Evolutionary conservation across 1,140 invertebrate genomes (phyloP).

Genomic region (Bombyx mandarina): DNA sequence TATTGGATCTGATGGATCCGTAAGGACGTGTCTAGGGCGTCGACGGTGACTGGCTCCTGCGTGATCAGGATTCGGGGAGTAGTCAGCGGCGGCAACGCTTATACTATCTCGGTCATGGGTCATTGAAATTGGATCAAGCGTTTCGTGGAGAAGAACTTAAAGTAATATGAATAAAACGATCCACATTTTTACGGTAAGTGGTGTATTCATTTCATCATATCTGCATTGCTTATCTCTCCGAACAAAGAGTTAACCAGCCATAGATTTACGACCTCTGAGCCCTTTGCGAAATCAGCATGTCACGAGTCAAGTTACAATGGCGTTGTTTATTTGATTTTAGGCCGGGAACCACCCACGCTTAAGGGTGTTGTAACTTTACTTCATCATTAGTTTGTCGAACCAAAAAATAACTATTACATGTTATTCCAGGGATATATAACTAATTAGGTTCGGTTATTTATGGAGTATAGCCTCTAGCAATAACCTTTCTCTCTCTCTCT

Average conservation of each 20-base stretch:
- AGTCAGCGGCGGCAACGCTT: too few relatives aligned
- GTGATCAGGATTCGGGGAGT: too few relatives aligned
- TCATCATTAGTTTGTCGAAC: slow-evolving; percentile 21
- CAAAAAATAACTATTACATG: slow-evolving; percentile 9
- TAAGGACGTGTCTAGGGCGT: too few relatives aligned
- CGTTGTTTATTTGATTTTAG: slow-evolving; percentile 2
- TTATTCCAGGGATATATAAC: not conserved
- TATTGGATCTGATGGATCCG: too few relatives aligned
- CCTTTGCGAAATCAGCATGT: not conserved
- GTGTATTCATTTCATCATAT: slow-evolving; percentile 6
- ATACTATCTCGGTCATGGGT: too few relatives aligned
- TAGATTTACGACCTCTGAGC: slow-evolving; percentile 1
- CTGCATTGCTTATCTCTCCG: too few relatives aligned
- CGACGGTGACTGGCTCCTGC: too few relatives aligned
- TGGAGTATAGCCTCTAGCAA: not conserved
- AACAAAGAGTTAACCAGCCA: slow-evolving; percentile 1
- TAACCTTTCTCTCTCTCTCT: too few relatives aligned
- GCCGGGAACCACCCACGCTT: slow-evolving; percentile 13
- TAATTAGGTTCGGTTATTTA: not conserved
- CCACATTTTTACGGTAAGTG: slow-evolving; percentile 7
- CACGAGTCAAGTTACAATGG: slow-evolving; percentile 6
- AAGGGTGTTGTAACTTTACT: slow-evolving; percentile 19
- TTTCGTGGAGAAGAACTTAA: too few relatives aligned
- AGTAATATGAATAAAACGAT: too few relatives aligned
- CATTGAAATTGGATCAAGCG: too few relatives aligned